These are phyloP conservation scores for Ochlodes sylvanus DNA, from an alignment of 2,888 invertebrate genomes.

Conservation along the genomic window DNA sequence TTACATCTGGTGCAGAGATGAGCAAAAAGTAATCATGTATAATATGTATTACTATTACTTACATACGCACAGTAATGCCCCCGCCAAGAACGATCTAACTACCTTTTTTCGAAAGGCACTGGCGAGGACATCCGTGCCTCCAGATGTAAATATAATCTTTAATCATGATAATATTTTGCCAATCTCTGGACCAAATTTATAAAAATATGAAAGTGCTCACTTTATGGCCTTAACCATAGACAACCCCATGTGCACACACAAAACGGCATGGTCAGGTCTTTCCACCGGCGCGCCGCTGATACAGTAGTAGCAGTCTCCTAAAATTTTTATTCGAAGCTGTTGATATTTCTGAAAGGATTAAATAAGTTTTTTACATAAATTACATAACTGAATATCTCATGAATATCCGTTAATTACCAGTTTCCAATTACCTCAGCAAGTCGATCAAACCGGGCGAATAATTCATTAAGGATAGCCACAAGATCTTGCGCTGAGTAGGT, in stretches of 20 bases:
- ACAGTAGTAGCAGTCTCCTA: constrained; percentile 99
- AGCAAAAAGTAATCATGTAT: no score
- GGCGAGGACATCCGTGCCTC: no score
- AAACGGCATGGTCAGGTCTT: constrained; percentile 95
- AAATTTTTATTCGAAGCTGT: constrained; percentile 96
- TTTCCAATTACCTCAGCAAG: constrained; percentile 88
- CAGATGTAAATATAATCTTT: no score
- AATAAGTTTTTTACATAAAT: background rate
- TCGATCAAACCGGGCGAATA: constrained; percentile 97
- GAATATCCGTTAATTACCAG: background rate
- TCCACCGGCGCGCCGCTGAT: constrained; percentile 97
- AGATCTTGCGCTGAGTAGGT: constrained; percentile 98
- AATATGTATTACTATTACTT: no score
- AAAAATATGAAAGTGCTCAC: constrained; percentile 81
- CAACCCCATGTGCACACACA: constrained; percentile 97
- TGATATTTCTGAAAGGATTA: constrained; percentile 91
- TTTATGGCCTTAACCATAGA: constrained; percentile 99
- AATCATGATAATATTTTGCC: no score
- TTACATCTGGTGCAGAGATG: no score
- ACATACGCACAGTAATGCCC: no score
- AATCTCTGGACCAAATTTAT: background rate
- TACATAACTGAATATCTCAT: background rate
- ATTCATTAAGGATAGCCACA: constrained; percentile 97
- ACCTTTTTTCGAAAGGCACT: no score
- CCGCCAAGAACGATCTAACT: no score